These are phyloP conservation scores for Xestoiulus laeticollis DNA, from an alignment of 2,888 invertebrate genomes.

Conservation along the genomic window DNA sequence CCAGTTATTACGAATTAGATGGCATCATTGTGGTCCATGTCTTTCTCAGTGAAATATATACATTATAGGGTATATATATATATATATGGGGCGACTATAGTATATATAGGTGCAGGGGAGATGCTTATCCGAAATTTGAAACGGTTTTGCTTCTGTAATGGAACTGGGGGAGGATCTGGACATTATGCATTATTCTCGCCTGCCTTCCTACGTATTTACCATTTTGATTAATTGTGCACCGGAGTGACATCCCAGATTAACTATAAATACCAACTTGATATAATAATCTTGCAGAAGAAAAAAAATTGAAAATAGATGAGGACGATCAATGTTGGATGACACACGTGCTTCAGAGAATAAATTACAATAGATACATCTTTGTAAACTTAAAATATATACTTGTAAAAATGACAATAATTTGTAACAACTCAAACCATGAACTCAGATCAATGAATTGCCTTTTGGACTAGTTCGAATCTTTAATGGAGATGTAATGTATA, in stretches of 20 bases:
- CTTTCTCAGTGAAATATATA: background rate
- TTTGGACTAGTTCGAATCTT: too few relatives aligned
- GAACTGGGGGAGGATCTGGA: constrained; percentile 13
- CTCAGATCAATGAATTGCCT: too few relatives aligned
- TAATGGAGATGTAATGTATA: too few relatives aligned
- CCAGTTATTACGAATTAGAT: background rate
- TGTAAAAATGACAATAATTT: too few relatives aligned
- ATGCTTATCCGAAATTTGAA: constrained; percentile 37
- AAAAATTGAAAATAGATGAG: constrained; percentile 36
- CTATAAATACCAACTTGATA: constrained; percentile 44
- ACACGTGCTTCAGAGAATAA: background rate
- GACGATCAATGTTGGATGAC: background rate
- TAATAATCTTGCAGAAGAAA: constrained; percentile 41
- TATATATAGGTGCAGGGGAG: constrained; percentile 15
- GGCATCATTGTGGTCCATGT: background rate
- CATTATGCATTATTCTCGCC: constrained; percentile 41
- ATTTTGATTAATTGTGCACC: constrained; percentile 52
- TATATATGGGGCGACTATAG: background rate
- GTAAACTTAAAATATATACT: too few relatives aligned
- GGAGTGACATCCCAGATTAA: constrained; percentile 50
- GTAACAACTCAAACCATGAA: too few relatives aligned
- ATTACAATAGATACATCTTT: background rate
- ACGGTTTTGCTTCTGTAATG: constrained; percentile 6
- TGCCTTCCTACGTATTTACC: constrained; percentile 42
- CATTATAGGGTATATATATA: background rate